phyloP scores from a whole-genome alignment of 1,140 invertebrate species.

The Drosophila navojoa region DNA sequence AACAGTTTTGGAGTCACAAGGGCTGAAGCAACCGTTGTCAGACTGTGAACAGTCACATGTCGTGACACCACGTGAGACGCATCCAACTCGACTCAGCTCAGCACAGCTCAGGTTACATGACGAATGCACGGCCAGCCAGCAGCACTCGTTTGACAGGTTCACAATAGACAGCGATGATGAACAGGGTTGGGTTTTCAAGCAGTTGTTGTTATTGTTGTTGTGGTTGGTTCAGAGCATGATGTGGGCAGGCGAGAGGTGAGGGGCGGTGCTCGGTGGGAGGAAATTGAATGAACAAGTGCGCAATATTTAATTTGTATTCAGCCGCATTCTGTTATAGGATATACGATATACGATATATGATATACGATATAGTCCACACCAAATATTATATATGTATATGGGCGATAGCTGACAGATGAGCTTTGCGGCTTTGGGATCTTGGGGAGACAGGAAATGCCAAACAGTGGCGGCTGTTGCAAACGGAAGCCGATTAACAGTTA shows the following conservation, averaged over 20 bases:
- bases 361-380: too few relatives aligned
- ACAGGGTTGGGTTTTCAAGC: slow-evolving; percentile 6
- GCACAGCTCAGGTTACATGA: neutral
- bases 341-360: neutral
- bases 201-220: slow-evolving; percentile 15
- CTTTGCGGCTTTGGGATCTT: neutral
- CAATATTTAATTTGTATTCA: slow-evolving; percentile 36
- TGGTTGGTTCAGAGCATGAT: too few relatives aligned
- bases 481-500: slow-evolving; percentile 43
- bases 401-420: neutral
- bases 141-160: slow-evolving; percentile 3
- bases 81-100: neutral
- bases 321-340: neutral
- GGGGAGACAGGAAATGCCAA: slow-evolving; percentile 6
- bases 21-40: too few relatives aligned
- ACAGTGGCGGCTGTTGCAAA: slow-evolving; percentile 1
- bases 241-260: too few relatives aligned
- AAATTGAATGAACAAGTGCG: slow-evolving; percentile 39
- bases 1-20: too few relatives aligned
- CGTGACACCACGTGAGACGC: too few relatives aligned
- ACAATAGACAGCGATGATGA: slow-evolving; percentile 12
- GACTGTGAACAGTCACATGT: too few relatives aligned
- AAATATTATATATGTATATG: neutral
- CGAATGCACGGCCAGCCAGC: slow-evolving; percentile 10
- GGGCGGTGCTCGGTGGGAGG: neutral